Percentiles rank a stretch among this genome's conserved stretches.
Conservation (phyloP, 2,888 invertebrate genomes). For the Rapana venosa region DNA sequence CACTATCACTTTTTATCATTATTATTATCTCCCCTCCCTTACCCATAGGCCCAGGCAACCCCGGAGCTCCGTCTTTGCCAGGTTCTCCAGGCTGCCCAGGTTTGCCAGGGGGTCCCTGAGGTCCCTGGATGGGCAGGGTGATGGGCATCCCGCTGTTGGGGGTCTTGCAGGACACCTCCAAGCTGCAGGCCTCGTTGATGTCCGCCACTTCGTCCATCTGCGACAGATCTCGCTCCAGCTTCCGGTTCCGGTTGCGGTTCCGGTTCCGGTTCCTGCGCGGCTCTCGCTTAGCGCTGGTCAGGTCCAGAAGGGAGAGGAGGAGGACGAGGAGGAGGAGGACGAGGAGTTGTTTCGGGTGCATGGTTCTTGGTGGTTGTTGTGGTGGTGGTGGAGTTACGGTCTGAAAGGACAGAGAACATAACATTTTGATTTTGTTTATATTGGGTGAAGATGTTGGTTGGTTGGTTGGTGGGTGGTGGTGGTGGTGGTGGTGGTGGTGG, state of each 20-base stretch:
- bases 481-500: not conserved
- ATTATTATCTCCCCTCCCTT: not conserved
- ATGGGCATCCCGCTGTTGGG: conserved; percentile 60
- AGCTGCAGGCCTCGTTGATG: conserved; percentile 56
- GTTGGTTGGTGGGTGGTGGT: too few species aligned
- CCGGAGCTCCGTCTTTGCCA: conserved; percentile 69
- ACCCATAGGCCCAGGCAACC: conserved; percentile 66
- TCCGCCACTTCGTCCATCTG: conserved; percentile 42
- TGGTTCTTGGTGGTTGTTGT: not conserved
- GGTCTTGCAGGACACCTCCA: conserved; percentile 66
- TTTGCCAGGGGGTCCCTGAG: conserved; percentile 70
- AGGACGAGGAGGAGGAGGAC: conserved; percentile 24
- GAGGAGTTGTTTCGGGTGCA: conserved; percentile 19
- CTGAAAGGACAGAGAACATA: not conserved
- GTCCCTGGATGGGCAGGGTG: conserved; percentile 72
- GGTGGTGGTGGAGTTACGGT: not conserved
- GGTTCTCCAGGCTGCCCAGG: conserved; percentile 66
- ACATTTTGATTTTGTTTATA: too few species aligned
- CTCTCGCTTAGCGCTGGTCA: conserved; percentile 35
- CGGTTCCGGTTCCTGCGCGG: conserved; percentile 46
- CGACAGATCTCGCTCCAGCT: conserved; percentile 42
- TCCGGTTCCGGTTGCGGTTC: conserved; percentile 47
- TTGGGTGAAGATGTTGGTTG: too few species aligned
- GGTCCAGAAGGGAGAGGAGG: conserved; percentile 27
- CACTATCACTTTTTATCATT: not conserved